These are phyloP conservation scores for Xanthorhoe designata DNA, from an alignment of 2,888 invertebrate genomes.

Conservation along the genomic window DNA sequence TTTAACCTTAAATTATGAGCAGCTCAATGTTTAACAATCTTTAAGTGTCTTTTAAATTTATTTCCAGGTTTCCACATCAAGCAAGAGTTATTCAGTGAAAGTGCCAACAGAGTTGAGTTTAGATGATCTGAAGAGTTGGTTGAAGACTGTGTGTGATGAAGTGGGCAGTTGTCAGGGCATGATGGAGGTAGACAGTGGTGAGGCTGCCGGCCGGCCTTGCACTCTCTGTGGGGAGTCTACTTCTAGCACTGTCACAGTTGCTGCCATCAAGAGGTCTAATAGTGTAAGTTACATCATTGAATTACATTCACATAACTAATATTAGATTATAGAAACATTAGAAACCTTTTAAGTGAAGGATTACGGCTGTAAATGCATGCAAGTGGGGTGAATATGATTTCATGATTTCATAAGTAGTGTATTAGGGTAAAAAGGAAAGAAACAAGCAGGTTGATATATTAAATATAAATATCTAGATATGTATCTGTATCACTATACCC, in stretches of 20 bases:
- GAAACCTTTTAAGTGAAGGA: not conserved
- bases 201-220: constrained; percentile 75
- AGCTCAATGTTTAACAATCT: not conserved
- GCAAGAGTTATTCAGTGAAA: constrained; percentile 84
- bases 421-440: too few species aligned
- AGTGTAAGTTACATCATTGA: constrained; percentile 56
- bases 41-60: not conserved
- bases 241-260: constrained; percentile 63
- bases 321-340: not conserved
- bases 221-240: constrained; percentile 76
- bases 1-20: too few species aligned
- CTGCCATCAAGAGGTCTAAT: constrained; percentile 68
- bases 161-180: constrained; percentile 85
- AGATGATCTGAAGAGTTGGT: constrained; percentile 81
- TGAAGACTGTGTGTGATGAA: constrained; percentile 79
- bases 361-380: too few species aligned
- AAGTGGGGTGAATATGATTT: too few species aligned
- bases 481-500: too few species aligned
- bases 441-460: too few species aligned
- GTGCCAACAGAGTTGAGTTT: constrained; percentile 79
- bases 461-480: too few species aligned
- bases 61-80: constrained; percentile 71
- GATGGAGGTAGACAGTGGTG: constrained; percentile 80
- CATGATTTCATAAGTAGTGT: too few species aligned
- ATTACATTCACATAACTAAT: not conserved